These are phyloP conservation scores for Bombus pyrosoma DNA, from an alignment of 1,140 invertebrate genomes.

Conservation along the genomic window DNA sequence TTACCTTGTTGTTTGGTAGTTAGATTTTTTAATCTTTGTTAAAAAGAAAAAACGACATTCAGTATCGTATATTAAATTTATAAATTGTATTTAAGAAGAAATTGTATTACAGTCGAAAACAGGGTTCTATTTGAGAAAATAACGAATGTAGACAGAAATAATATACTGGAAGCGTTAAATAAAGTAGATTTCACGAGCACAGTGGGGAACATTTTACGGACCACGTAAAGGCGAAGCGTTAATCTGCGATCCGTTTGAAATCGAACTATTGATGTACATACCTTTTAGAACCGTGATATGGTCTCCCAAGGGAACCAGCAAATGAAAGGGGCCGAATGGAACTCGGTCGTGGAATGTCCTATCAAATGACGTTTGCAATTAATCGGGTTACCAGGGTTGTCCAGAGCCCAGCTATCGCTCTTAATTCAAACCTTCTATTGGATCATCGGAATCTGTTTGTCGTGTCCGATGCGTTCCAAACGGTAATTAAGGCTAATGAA, in stretches of 20 bases:
- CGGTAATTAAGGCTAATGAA: conserved; percentile 18
- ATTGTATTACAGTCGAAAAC: neutral
- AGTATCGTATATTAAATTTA: neutral
- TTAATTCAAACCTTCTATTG: conserved; percentile 46
- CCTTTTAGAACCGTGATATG: neutral
- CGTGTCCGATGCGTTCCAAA: neutral
- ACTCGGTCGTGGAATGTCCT: conserved; percentile 58
- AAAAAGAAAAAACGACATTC: no score
- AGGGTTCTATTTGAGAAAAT: neutral
- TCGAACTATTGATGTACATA: conserved; percentile 12
- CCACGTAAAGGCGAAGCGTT: neutral
- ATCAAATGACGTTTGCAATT: conserved; percentile 64
- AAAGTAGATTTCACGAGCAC: neutral
- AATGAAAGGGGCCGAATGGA: conserved; percentile 59
- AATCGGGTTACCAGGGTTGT: conserved; percentile 66
- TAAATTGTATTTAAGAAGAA: neutral
- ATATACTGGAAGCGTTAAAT: neutral
- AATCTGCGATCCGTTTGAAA: neutral
- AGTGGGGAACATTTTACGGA: neutral
- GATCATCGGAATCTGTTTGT: conserved; percentile 47
- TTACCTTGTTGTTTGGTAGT: neutral
- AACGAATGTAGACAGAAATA: neutral
- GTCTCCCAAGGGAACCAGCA: conserved; percentile 46
- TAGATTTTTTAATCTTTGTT: neutral
- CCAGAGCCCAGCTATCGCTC: conserved; percentile 18